Conservation (phyloP, 2,113 vertebrate species). For the Oenanthe melanoleuca region DNA sequence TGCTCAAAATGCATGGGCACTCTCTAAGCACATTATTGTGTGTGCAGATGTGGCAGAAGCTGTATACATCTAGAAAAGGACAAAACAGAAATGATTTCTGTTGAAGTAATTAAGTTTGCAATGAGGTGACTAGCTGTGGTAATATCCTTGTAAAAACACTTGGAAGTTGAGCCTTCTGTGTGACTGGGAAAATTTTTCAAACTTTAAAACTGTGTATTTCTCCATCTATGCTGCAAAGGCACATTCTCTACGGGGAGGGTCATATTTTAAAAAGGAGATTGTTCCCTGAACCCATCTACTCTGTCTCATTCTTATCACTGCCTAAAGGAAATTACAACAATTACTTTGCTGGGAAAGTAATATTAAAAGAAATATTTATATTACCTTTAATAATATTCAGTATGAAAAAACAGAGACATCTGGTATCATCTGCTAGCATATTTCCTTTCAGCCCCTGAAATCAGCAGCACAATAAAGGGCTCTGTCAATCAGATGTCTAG, state of each 20-base stretch:
- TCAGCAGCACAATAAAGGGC: not conserved
- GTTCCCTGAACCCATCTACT: not conserved
- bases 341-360: slow-evolving; percentile 12
- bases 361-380: slow-evolving; percentile 28
- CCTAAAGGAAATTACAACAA: slow-evolving; percentile 30
- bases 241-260: not conserved
- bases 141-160: not conserved
- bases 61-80: not conserved
- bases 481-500: not conserved
- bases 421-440: not conserved
- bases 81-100: not conserved
- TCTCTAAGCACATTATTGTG: not conserved
- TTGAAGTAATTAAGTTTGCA: not conserved
- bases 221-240: not conserved
- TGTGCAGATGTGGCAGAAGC: not conserved
- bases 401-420: not conserved
- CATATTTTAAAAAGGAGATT: not conserved
- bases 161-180: not conserved
- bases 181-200: not conserved
- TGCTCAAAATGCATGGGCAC: not conserved
- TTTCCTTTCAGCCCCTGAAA: not conserved
- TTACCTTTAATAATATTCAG: not conserved
- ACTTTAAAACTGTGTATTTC: not conserved
- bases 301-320: not conserved
- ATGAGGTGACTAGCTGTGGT: not conserved